Percentiles rank a stretch among this genome's conserved stretches.
These are phyloP conservation scores for Drosophila quinaria DNA, from an alignment of 2,888 invertebrate species.

Conservation along the genomic window DNA sequence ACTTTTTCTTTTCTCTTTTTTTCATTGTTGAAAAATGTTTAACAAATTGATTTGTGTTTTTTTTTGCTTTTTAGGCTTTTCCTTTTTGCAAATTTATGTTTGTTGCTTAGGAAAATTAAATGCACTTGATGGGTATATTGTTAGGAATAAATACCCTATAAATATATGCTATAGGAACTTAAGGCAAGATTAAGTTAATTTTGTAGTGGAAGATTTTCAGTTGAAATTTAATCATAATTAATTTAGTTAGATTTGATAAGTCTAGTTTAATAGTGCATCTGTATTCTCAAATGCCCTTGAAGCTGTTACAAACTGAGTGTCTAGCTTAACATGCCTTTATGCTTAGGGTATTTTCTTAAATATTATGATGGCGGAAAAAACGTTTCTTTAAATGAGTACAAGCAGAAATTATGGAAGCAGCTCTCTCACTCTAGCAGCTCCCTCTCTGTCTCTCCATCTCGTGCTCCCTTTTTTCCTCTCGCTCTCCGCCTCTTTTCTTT, in stretches of 20 bases:
- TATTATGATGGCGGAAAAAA: conserved; percentile 14
- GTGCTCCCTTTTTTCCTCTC: background rate
- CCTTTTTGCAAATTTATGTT: conserved; percentile 12
- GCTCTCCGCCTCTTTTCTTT: background rate
- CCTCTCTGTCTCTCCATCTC: background rate
- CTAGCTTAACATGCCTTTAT: no score
- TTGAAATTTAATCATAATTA: no score
- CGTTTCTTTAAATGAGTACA: conserved; percentile 31
- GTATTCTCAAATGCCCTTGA: background rate
- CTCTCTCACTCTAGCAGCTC: background rate
- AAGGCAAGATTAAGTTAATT: no score
- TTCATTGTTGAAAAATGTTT: conserved; percentile 27
- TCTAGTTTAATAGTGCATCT: background rate
- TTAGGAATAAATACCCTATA: background rate
- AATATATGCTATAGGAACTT: no score
- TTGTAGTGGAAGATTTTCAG: no score
- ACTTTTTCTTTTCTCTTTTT: background rate
- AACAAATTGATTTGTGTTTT: conserved; percentile 31
- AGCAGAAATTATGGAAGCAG: conserved; percentile 28
- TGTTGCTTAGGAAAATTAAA: conserved; percentile 15
- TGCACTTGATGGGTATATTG: background rate
- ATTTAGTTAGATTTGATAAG: no score
- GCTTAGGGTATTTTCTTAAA: background rate
- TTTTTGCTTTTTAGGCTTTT: background rate
- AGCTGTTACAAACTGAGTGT: background rate